Evolutionary conservation across 2,797 vertebrate species (phyloP).

Genomic region (Microctenopoma lineatum): DNA sequence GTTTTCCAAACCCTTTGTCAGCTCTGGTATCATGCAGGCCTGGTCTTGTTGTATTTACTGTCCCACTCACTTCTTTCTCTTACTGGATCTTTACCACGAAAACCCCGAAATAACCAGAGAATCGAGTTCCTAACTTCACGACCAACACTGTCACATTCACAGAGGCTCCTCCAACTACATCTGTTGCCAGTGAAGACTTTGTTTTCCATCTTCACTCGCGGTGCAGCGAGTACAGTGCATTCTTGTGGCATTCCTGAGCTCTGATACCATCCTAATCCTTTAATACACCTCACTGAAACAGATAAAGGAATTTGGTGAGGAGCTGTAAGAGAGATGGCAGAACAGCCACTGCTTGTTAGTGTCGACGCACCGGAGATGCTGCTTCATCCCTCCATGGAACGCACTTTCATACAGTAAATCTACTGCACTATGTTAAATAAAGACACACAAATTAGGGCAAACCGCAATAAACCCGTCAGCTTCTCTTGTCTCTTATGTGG

Average conservation of each 20-base stretch:
- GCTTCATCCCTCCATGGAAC: no score
- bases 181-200: neutral
- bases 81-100: constrained; percentile 11
- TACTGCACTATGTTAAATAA: no score
- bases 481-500: no score
- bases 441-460: no score
- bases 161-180: constrained; percentile 12
- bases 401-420: no score
- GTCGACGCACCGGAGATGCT: constrained; percentile 3
- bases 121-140: constrained; percentile 4
- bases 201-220: constrained; percentile 1
- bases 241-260: constrained; percentile 57
- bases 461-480: no score
- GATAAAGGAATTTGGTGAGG: constrained; percentile 44
- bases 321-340: constrained; percentile 37
- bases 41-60: constrained; percentile 40
- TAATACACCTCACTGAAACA: constrained; percentile 49
- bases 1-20: constrained; percentile 36
- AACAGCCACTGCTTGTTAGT: constrained; percentile 12
- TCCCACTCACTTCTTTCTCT: constrained; percentile 3
- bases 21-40: constrained; percentile 34
- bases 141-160: constrained; percentile 2
- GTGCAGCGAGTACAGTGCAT: constrained; percentile 29
- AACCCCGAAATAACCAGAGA: neutral
- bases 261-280: constrained; percentile 71